phyloP scores from a whole-genome alignment of 2,113 vertebrate genomes.

The Phyllostomus discolor region DNA sequence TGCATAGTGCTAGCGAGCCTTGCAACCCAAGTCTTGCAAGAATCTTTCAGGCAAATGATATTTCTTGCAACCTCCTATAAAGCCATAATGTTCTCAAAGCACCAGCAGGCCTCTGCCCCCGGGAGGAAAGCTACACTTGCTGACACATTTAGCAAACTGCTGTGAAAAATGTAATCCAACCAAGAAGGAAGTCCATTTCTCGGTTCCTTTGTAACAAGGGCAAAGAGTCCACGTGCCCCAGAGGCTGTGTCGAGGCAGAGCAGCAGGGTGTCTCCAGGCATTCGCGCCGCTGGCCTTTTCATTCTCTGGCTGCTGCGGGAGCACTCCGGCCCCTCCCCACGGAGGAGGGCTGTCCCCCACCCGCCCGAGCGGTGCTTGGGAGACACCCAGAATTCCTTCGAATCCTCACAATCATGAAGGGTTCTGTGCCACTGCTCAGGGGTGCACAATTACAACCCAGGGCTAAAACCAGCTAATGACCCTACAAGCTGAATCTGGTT shows the following conservation, averaged over 20 bases:
- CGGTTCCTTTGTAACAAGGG: neutral
- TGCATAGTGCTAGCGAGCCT: fast-evolving
- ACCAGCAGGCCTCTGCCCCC: neutral
- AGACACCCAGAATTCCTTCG: neutral
- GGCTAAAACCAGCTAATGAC: neutral
- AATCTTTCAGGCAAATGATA: neutral
- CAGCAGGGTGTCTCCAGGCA: neutral
- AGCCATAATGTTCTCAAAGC: neutral
- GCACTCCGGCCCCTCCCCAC: neutral
- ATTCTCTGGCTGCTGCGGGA: neutral
- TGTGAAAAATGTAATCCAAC: constrained; percentile 39
- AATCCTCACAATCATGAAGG: neutral
- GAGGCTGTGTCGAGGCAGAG: neutral
- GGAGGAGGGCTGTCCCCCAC: neutral
- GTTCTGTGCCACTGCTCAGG: constrained; percentile 1
- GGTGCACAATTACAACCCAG: neutral
- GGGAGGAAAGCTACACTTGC: neutral
- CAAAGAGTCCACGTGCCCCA: neutral
- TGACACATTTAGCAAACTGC: constrained; percentile 12
- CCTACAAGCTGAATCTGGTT: neutral
- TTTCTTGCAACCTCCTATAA: neutral
- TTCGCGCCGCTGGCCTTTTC: neutral
- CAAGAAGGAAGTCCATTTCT: constrained; percentile 36
- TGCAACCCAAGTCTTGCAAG: neutral
- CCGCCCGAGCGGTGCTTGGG: neutral